These are phyloP conservation scores for Aproaerema taeniolella DNA, from an alignment of 2,888 invertebrate genomes.

Conservation along the genomic window DNA sequence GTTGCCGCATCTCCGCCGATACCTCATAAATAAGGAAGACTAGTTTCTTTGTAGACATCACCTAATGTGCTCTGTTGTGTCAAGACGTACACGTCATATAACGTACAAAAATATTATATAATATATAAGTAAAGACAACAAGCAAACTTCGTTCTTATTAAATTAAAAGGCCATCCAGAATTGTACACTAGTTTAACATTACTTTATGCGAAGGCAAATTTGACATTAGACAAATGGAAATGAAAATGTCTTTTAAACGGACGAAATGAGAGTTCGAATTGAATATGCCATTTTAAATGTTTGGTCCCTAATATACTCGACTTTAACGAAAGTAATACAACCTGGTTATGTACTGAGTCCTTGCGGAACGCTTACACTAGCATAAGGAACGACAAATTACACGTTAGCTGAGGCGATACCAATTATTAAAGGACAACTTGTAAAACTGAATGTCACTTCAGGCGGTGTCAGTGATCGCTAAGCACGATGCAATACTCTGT, in stretches of 20 bases:
- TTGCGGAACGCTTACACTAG: background rate
- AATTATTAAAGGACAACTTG: background rate
- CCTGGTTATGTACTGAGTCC: background rate
- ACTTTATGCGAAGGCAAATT: conserved; percentile 33
- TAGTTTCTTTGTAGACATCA: conserved; percentile 74
- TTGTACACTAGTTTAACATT: conserved; percentile 49
- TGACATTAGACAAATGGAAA: conserved; percentile 36
- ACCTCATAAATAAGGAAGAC: conserved; percentile 71
- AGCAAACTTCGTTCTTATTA: conserved; percentile 62
- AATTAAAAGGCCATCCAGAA: conserved; percentile 68
- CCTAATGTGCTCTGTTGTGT: conserved; percentile 65
- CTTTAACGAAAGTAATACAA: conserved; percentile 10
- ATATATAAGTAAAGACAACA: conserved; percentile 70
- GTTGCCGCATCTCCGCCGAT: conserved; percentile 29
- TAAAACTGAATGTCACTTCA: too few species aligned
- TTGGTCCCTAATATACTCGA: conserved; percentile 48
- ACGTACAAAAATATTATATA: conserved; percentile 53
- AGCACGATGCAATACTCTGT: conserved; percentile 39
- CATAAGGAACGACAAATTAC: background rate
- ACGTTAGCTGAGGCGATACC: too few species aligned
- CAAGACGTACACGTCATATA: conserved; percentile 45
- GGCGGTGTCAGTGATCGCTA: conserved; percentile 21
- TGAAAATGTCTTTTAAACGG: conserved; percentile 59
- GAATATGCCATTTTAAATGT: conserved; percentile 23
- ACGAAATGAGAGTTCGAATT: conserved; percentile 16